phyloP scores from a whole-genome alignment of 2,113 vertebrate species.

The Sebastes fasciatus region DNA sequence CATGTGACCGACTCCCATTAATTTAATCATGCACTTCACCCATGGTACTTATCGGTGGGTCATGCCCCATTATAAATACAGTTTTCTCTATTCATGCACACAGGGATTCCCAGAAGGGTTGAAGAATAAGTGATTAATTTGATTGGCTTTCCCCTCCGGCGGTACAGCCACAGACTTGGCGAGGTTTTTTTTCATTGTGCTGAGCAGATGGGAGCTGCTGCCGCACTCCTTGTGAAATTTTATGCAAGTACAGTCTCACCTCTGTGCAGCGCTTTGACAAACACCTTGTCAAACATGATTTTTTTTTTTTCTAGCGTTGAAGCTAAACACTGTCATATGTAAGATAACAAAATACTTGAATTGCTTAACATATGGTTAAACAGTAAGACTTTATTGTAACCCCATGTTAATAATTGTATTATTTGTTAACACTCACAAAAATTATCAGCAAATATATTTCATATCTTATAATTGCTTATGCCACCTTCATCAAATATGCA shows the following conservation, averaged over 20 bases:
- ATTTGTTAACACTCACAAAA: neutral
- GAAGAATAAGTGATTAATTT: constrained; percentile 81
- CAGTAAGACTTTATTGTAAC: neutral
- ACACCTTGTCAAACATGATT: constrained; percentile 17
- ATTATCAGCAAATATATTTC: neutral
- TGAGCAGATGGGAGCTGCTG: constrained; percentile 68
- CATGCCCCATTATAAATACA: constrained; percentile 68
- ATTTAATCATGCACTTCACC: constrained; percentile 66
- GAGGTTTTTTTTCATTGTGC: constrained; percentile 44
- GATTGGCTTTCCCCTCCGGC: constrained; percentile 74
- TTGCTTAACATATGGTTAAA: neutral
- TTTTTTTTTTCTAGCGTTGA: neutral
- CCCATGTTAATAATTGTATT: neutral
- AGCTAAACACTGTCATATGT: constrained; percentile 15
- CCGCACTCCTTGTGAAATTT: constrained; percentile 58
- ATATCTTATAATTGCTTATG: neutral
- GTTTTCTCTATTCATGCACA: constrained; percentile 63
- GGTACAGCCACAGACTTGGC: constrained; percentile 38
- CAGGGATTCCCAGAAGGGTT: constrained; percentile 69
- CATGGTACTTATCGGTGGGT: constrained; percentile 58
- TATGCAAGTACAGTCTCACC: constrained; percentile 56
- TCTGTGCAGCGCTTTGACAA: constrained; percentile 43
- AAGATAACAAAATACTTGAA: neutral
- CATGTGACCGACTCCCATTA: constrained; percentile 59
- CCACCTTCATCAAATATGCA: too few relatives aligned